Conservation (phyloP, 1,140 invertebrate genomes). For the Drosophila neocordata region DNA sequence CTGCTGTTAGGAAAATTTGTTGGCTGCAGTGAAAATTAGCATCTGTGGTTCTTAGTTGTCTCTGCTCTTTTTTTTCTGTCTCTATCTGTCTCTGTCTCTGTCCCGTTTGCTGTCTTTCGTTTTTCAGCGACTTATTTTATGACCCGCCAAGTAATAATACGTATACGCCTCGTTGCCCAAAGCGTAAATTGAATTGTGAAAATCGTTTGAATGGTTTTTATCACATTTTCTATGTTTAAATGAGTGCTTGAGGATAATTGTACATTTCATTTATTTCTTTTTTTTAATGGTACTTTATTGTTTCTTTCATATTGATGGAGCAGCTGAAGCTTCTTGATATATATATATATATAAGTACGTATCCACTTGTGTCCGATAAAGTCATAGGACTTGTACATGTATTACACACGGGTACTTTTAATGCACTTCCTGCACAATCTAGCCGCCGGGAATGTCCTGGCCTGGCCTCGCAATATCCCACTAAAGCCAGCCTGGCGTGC, state of each 20-base stretch:
- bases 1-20: constrained; percentile 25
- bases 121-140: background rate
- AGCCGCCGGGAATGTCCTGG: constrained; percentile 33
- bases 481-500: constrained; percentile 32
- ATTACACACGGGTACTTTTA: constrained; percentile 51
- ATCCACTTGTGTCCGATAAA: constrained; percentile 12
- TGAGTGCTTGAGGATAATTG: background rate
- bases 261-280: background rate
- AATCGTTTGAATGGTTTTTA: background rate
- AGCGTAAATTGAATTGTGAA: constrained; percentile 14
- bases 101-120: background rate
- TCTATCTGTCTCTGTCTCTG: background rate
- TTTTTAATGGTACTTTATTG: background rate
- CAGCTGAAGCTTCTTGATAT: background rate
- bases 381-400: background rate
- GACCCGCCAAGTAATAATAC: constrained; percentile 36
- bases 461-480: constrained; percentile 39
- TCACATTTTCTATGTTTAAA: constrained; percentile 20
- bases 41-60: constrained; percentile 27
- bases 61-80: constrained; percentile 8
- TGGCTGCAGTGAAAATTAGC: constrained; percentile 44
- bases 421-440: constrained; percentile 60
- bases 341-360: background rate
- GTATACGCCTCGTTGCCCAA: constrained; percentile 44
- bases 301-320: background rate